Percentiles rank a stretch among this genome's conserved stretches.
These are phyloP conservation scores for Megaceryle torquata DNA, from an alignment of 2,113 vertebrate genomes.

Conservation along the genomic window DNA sequence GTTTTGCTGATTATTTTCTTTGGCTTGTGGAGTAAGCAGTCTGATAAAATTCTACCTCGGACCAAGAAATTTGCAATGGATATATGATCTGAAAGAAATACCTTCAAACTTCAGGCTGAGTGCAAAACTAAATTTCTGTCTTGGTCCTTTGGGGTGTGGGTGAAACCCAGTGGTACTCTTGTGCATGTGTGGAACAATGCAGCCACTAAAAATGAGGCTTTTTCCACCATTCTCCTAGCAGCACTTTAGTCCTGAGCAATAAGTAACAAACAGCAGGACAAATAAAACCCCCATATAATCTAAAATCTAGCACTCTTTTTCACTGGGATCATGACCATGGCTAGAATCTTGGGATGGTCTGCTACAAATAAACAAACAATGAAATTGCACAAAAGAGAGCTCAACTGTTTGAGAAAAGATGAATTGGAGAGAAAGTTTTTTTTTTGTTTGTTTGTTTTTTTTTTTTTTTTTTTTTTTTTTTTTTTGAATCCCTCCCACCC, in stretches of 20 bases:
- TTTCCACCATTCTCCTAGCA: background rate
- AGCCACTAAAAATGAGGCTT: background rate
- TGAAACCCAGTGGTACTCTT: background rate
- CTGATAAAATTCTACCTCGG: background rate
- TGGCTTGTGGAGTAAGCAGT: background rate
- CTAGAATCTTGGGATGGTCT: background rate
- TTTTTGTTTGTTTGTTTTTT: no score
- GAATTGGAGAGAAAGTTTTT: no score
- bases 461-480: no score
- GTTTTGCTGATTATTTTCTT: background rate
- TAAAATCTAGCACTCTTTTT: background rate
- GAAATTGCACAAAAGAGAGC: background rate
- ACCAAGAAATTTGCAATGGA: background rate
- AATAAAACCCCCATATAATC: background rate
- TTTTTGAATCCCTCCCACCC: no score
- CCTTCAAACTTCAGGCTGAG: background rate
- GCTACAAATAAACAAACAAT: background rate
- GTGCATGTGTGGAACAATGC: background rate
- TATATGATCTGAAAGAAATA: background rate
- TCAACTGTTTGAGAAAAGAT: background rate
- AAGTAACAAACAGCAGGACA: background rate
- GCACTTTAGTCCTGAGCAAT: background rate
- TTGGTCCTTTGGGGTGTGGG: background rate
- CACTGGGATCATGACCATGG: background rate
- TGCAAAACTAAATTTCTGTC: background rate